phyloP scores from a whole-genome alignment of 2,888 invertebrate genomes.

The Campoplex capitator region DNA sequence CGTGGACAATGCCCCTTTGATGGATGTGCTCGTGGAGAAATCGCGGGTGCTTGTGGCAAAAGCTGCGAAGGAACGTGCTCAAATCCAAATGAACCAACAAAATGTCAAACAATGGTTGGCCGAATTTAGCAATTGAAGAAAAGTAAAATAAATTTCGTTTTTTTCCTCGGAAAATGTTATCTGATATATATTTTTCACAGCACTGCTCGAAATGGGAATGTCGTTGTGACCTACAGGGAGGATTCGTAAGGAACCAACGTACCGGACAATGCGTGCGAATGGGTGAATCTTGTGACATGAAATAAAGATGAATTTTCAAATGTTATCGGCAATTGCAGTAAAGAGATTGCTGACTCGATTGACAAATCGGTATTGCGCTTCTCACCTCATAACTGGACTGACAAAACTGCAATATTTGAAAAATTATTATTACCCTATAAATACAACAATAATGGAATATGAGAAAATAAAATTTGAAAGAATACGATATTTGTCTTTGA shows the following conservation, averaged over 20 bases:
- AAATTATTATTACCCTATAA: background rate
- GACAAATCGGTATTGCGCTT: background rate
- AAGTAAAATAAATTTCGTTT: background rate
- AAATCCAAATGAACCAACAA: background rate
- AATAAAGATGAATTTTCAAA: background rate
- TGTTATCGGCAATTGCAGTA: background rate
- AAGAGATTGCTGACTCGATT: background rate
- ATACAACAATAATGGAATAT: background rate
- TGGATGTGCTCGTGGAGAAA: background rate
- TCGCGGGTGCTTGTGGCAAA: background rate
- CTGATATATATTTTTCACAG: constrained; percentile 17
- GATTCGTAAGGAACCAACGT: constrained; percentile 41
- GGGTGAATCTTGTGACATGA: constrained; percentile 4
- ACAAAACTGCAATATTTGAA: background rate
- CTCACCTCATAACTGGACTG: background rate
- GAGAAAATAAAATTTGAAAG: background rate
- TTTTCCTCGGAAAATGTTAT: background rate
- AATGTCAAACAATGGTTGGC: too few species aligned
- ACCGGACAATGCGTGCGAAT: constrained; percentile 34
- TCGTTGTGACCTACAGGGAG: constrained; percentile 34
- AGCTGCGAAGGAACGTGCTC: background rate
- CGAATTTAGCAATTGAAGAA: background rate
- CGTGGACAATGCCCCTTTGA: background rate
- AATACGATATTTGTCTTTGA: background rate
- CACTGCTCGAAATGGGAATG: constrained; percentile 25